phyloP scores from a whole-genome alignment of 2,113 vertebrate species.

The Chamaea fasciata region DNA sequence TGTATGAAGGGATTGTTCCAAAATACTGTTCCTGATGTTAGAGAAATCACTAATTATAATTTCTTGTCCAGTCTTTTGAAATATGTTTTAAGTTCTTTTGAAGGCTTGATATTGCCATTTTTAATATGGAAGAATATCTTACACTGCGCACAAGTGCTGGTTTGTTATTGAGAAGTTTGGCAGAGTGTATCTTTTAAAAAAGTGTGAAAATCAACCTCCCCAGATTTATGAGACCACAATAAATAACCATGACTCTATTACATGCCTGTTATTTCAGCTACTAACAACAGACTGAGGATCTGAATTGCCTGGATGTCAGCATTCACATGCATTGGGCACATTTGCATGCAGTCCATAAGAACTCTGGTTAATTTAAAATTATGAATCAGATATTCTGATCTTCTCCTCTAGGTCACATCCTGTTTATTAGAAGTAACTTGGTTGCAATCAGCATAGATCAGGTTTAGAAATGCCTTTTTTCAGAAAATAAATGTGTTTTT shows the following conservation, averaged over 20 bases:
- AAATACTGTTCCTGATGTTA: background rate
- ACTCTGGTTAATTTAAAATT: background rate
- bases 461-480: background rate
- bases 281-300: background rate
- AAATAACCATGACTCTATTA: slow-evolving; percentile 4
- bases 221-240: background rate
- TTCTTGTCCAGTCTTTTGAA: background rate
- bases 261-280: background rate
- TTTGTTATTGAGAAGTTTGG: background rate
- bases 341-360: background rate
- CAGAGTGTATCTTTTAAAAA: background rate
- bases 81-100: background rate
- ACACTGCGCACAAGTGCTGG: background rate
- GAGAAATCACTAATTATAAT: background rate
- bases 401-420: background rate
- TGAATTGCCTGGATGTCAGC: background rate
- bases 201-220: background rate
- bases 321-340: background rate
- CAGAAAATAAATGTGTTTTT: background rate
- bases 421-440: background rate
- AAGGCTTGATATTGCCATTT: background rate
- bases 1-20: background rate
- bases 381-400: background rate
- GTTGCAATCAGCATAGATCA: background rate
- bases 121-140: background rate